Evolutionary conservation across 2,113 vertebrate genomes (phyloP).

Genomic region (Atrichornis clamosus): DNA sequence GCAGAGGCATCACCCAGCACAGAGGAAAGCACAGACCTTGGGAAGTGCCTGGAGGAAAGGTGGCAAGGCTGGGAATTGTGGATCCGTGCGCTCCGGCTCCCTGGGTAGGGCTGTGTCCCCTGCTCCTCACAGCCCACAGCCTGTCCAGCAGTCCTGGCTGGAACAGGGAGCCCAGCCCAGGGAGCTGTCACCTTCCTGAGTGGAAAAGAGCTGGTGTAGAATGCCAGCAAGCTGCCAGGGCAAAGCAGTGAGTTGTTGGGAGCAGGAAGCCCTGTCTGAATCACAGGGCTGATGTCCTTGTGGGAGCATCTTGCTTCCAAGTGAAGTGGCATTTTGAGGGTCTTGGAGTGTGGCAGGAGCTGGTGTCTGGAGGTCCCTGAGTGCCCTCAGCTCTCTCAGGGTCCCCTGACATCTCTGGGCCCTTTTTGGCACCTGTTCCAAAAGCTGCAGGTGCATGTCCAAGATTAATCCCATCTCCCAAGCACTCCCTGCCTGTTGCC

Average conservation of each 20-base stretch:
- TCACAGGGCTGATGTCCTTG: fast-evolving
- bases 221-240: neutral
- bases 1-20: neutral
- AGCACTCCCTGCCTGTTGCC: neutral
- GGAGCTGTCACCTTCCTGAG: neutral
- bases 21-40: neutral
- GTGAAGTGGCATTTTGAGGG: neutral
- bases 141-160: neutral
- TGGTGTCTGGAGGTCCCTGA: neutral
- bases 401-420: neutral
- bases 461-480: neutral
- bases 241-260: neutral
- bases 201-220: neutral
- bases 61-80: fast-evolving
- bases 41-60: neutral
- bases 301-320: neutral
- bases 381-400: neutral
- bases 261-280: neutral
- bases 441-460: neutral
- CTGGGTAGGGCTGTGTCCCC: neutral
- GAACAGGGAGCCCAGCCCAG: neutral
- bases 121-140: neutral
- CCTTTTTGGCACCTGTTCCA: neutral
- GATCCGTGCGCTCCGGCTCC: neutral
- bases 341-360: neutral